phyloP scores from a whole-genome alignment of 35 echinoderm and acorn worm genomes.

The Ophioderma brevispina region DNA sequence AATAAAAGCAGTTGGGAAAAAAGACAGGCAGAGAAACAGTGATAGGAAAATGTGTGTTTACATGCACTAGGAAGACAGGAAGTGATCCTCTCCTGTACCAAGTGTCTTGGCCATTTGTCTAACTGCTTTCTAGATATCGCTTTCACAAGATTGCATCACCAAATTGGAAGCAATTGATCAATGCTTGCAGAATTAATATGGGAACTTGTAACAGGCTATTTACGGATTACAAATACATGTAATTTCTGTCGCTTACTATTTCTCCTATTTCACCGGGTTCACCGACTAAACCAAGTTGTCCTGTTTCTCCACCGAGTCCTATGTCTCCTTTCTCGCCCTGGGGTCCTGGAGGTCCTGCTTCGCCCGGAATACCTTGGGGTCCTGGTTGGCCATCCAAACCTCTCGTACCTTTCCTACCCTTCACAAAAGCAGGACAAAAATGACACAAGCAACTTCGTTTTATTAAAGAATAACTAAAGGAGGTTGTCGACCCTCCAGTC shows the following conservation, averaged over 20 bases:
- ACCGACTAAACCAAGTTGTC: background rate
- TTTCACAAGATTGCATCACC: too few species aligned
- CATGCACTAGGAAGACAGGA: too few species aligned
- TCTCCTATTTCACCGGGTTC: background rate
- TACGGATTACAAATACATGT: background rate
- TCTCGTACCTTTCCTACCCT: constrained; percentile 42
- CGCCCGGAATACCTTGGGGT: constrained; percentile 17
- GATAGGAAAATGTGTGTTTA: too few species aligned
- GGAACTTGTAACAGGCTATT: background rate
- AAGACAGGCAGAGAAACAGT: too few species aligned
- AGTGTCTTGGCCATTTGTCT: too few species aligned
- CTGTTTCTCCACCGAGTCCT: constrained; percentile 12
- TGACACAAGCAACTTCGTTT: background rate
- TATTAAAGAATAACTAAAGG: too few species aligned
- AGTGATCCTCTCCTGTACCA: too few species aligned
- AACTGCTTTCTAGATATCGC: too few species aligned
- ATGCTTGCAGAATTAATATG: background rate
- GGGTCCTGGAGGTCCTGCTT: background rate
- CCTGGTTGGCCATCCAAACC: constrained; percentile 1
- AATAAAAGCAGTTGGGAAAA: too few species aligned
- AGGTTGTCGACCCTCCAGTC: too few species aligned
- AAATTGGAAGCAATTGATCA: too few species aligned
- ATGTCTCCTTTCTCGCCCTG: background rate
- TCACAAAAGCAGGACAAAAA: constrained; percentile 30
- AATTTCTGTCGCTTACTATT: background rate